Evolutionary conservation across 2,888 invertebrate species (phyloP), one percentile per base, ranked within the genome.

Genomic region (Cephus sareptanus): DNA sequence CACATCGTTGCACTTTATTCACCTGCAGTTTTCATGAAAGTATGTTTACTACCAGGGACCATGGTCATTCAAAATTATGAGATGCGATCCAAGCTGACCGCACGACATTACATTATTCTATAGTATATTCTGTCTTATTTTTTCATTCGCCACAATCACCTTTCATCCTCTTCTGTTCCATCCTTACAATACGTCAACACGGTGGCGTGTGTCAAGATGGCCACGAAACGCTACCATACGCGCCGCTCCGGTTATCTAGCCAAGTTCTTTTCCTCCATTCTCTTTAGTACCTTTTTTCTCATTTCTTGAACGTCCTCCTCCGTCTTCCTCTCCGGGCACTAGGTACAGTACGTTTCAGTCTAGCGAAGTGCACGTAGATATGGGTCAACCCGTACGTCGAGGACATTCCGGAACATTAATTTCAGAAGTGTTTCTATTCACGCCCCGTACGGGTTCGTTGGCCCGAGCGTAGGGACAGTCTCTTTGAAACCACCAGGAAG

Each of bases 391-490:
- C 85, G 88, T 56, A 56, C 9, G 56, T 86, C 85, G 84, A 86
- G 82, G 87, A 85, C 86, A 86, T 85, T 87, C 83, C 79, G 80
- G 83, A 75, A 83, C 85, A 87, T 87, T 85, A 85, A 87, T 87
- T 88, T 85, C 82, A 82, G 81, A 85, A 87, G 86, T 86, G 85
- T 86, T 82, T 83, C 79, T 85, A 86, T 87, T 87, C 86, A 83
- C 84, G 79, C 84, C 79, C 82, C 73, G 79, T 76, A 71, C 35
- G 81, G 78, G 84, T 83, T 84, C 84, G 82, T 83, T 82, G 83
- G 83, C 83, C 81, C 78, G 75, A 84, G 84, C 80, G 70, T 76
- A 76, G 73, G 83, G 81, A 81, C 77, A 79, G 77, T 77, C 77
- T 79, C 56, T 73, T 33, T 34, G 13, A 56, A 31, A n/a, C 71